Base-by-base conservation (phyloP, 2,888 invertebrate genomes). In the Apamea anceps region DNA sequence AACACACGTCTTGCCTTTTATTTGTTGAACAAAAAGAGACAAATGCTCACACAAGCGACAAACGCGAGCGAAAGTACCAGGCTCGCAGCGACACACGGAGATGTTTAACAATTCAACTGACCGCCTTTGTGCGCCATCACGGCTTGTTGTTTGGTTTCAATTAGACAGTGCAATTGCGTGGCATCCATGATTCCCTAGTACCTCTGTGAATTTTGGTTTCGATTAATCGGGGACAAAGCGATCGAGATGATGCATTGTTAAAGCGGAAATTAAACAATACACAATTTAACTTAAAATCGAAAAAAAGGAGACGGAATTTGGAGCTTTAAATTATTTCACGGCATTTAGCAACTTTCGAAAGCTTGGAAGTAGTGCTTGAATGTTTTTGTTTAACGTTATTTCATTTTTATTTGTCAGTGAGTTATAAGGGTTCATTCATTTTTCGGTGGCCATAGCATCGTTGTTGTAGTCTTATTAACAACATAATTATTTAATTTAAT, bases 81-180 rank as follows among this genome's bases (percentile, higher is more conserved):
- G 87, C 78, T 71, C 71, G 48, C 85, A 85, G 85, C 75, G 77
- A 82, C 85, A 79, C 75, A 80, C 76, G 79, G 76, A 89, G 86
- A 87, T 90, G 86, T 90, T 91, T 89, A 92, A 89, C 88, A 90
- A 90, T 91, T 91, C 90, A 90, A 78, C 81, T 81, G 80, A 79
- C 80, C 82, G 80, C 80, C 81, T 88, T 86, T 87, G 86, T 87
- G 79, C 81, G 85, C 77, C 73, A 70, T 84, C 86, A 87, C 80
- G 82, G 81, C 72, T 74, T 57, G 84, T 81, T 91, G 91, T 91
- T 91, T 91, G 90, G 87, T 90, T 91, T 91, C 91, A 90, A 91
- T 91, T 91, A 91, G 89, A 87, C 87, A 77, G 82, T 88, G 87
- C 88, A 84, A 80, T 85, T 88, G 88, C 83, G 45, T 72, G 79